Evolutionary conservation across 2,888 invertebrate species (phyloP).

Genomic region (Caenorhabditis parvicauda): DNA sequence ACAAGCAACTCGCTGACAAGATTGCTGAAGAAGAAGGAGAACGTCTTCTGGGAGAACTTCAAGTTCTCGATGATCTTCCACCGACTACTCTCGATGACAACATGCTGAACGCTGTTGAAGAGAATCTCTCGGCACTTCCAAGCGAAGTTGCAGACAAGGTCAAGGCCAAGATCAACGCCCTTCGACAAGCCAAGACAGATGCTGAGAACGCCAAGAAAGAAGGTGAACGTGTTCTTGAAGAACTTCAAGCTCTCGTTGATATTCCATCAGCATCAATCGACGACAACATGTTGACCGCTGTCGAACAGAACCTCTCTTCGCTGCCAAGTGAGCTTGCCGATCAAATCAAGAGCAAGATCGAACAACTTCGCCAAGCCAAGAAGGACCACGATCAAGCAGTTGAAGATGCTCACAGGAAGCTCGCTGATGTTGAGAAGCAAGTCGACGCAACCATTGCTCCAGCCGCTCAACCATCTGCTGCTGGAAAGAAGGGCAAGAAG

Average conservation of each 20-base stretch:
- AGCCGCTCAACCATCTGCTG: too few relatives aligned
- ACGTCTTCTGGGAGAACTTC: too few relatives aligned
- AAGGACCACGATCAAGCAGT: slow-evolving; percentile 1
- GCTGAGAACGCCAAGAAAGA: slow-evolving; percentile 14
- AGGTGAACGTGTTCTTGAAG: slow-evolving; percentile 7
- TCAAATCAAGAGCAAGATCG: slow-evolving; percentile 8
- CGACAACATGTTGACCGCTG: slow-evolving; percentile 3
- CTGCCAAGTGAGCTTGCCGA: slow-evolving; percentile 5
- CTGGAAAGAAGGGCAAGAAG: slow-evolving; percentile 20
- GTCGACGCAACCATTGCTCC: too few relatives aligned
- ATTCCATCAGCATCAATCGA: slow-evolving; percentile 10
- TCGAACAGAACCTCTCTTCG: slow-evolving; percentile 5
- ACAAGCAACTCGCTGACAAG: too few relatives aligned
- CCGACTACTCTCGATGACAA: slow-evolving; percentile 11
- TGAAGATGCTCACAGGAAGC: too few relatives aligned
- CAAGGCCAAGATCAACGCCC: neutral
- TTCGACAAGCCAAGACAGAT: neutral
- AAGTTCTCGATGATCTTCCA: slow-evolving; percentile 8
- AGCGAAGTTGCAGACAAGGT: slow-evolving; percentile 1
- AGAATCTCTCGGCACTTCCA: slow-evolving; percentile 15
- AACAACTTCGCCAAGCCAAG: slow-evolving; percentile 7
- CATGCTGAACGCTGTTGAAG: slow-evolving; percentile 13
- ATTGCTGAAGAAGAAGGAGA: too few relatives aligned
- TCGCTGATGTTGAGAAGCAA: too few relatives aligned
- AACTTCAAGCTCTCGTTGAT: slow-evolving; percentile 8